These are phyloP conservation scores for Rhipidura dahli DNA, from an alignment of 2,113 vertebrate species.

Conservation along the genomic window DNA sequence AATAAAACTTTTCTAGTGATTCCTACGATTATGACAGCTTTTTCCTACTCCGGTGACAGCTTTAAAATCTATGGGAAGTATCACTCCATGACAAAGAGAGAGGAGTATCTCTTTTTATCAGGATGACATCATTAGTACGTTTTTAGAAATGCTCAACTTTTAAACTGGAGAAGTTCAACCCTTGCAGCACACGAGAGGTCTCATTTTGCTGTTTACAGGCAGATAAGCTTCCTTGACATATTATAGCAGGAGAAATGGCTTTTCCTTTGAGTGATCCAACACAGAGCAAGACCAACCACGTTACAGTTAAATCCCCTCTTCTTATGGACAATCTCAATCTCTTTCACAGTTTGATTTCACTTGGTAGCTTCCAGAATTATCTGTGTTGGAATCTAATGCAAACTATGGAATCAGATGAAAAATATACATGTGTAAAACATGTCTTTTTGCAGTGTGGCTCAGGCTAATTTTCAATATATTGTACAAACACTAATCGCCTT, in stretches of 20 bases:
- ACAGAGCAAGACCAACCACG: background rate
- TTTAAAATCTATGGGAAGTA: background rate
- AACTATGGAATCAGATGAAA: background rate
- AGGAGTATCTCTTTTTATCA: background rate
- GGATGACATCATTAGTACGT: background rate
- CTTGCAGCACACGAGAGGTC: background rate
- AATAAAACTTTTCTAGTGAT: background rate
- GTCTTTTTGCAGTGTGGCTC: background rate
- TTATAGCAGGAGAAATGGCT: background rate
- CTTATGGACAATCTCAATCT: background rate
- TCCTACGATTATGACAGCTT: background rate
- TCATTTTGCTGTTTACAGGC: background rate
- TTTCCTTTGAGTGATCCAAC: background rate
- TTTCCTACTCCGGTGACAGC: background rate
- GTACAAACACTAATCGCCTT: constrained; percentile 13
- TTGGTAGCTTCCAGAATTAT: background rate
- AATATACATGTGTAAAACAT: background rate
- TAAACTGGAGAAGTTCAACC: background rate
- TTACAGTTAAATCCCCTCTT: background rate
- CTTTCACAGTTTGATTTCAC: background rate
- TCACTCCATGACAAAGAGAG: background rate
- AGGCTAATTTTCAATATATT: background rate
- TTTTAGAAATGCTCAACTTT: background rate
- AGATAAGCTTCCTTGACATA: constrained; percentile 14
- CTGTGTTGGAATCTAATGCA: background rate